A percentile compares a stretch with the other conserved stretches of the same genome.
phyloP scores from a whole-genome alignment of 23 tunicate species.

The Pegea sp. region DNA sequence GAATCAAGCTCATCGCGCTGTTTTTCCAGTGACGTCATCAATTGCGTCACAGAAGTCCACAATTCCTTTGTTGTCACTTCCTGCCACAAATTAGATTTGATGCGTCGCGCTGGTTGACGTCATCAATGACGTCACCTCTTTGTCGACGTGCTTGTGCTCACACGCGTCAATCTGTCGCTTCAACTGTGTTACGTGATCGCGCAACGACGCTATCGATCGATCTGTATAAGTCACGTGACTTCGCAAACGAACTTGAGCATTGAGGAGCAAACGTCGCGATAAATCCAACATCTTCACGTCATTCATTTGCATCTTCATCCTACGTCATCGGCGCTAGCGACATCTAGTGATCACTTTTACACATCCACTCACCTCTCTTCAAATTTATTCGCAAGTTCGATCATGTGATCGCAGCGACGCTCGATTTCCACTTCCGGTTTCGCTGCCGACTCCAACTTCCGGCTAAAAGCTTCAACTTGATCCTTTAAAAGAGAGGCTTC shows the following conservation, averaged over 20 bases:
- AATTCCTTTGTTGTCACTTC: neutral
- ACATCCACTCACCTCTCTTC: conserved; percentile 31
- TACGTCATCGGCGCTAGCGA: neutral
- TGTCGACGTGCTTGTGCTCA: conserved; percentile 61
- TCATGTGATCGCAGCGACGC: conserved; percentile 41
- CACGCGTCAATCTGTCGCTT: conserved; percentile 63
- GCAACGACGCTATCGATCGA: conserved; percentile 44
- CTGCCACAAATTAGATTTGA: neutral
- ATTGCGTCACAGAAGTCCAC: neutral
- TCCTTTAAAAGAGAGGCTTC: conserved; percentile 49
- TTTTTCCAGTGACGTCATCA: neutral
- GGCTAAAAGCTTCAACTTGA: conserved; percentile 52
- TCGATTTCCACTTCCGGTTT: conserved; percentile 47
- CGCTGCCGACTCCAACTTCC: conserved; percentile 64
- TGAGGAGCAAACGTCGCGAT: conserved; percentile 48
- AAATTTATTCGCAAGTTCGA: conserved; percentile 34
- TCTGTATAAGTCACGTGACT: conserved; percentile 60
- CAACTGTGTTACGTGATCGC: conserved; percentile 24
- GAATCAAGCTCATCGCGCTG: neutral
- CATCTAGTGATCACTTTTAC: neutral
- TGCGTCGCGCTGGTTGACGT: neutral
- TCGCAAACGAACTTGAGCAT: conserved; percentile 61
- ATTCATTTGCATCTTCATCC: conserved; percentile 2
- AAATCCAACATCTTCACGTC: conserved; percentile 51
- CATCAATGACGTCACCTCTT: conserved; percentile 22